Evolutionary conservation across 1,140 invertebrate species (phyloP).

Genomic region (Wiebesia pumilae): DNA sequence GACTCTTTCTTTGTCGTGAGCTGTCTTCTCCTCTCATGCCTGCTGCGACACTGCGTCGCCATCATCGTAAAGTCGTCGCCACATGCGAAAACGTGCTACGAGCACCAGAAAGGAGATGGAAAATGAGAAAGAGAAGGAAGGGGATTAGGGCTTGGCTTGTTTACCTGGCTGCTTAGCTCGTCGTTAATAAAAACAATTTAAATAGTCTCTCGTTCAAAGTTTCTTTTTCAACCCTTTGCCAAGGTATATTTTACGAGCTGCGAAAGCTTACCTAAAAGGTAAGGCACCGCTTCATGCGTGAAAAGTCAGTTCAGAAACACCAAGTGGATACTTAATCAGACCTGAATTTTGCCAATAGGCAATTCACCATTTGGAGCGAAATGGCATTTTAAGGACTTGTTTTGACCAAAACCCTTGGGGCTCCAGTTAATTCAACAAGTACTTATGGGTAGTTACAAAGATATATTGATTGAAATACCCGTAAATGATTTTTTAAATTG

Average conservation of each 20-base stretch:
- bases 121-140: neutral
- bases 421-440: neutral
- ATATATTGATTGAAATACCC: neutral
- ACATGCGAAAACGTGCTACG: slow-evolving; percentile 6
- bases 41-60: neutral
- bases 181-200: slow-evolving; percentile 54
- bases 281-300: neutral
- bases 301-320: neutral
- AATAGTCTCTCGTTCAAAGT: neutral
- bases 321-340: neutral
- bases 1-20: neutral
- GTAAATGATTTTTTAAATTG: neutral
- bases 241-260: neutral
- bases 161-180: slow-evolving; percentile 59
- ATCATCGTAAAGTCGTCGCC: slow-evolving; percentile 15
- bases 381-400: neutral
- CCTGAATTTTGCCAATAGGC: neutral
- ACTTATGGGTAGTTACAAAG: neutral
- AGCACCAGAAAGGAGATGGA: neutral
- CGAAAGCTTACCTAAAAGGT: neutral
- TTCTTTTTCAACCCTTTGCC: slow-evolving; percentile 1
- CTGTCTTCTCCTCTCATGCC: neutral
- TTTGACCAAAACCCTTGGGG: neutral
- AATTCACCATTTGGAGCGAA: neutral
- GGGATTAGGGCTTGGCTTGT: slow-evolving; percentile 26